Base-by-base conservation (phyloP, 2,113 vertebrate genomes). In the Campylomormyrus numenius region DNA sequence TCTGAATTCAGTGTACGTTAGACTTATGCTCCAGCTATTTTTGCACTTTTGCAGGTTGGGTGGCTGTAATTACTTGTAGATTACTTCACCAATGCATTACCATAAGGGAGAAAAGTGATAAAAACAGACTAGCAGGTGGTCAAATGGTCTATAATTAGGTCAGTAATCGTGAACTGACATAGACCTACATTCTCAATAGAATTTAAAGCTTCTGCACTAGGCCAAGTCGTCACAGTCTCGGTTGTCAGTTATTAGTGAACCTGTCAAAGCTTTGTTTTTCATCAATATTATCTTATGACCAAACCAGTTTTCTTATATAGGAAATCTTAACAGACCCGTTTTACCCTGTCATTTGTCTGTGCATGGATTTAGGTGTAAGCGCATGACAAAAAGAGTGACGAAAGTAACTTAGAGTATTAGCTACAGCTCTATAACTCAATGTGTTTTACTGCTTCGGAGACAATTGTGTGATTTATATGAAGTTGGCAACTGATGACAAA, bases 131-230 rank as follows among this genome's bases (percentile, higher is more conserved):
- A 56, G 90, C 89, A 90, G 90, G 91, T 92, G 92, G 92, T 90
- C 88, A 87, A 39, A 31, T 84, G 89, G 58, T 89, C 88, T 91
- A 88, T 92, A 92, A 92, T 91, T 91, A 91, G 39, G 66, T 89
- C 89, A 56, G 56, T 92, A 89, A 91, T 91, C 62, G 50, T 85
- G 58, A 90, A 66, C 24, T 56, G 86, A 35, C 86, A 91, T 84
- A 74, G 90, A 90, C 56, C n/a, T 85, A 17, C 45, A 35, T 89
- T 89, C 27, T 46, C 46, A 42, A 35, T 21, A 88, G 66, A 9
- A 11, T 85, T 10, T 42, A 50, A 56, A 66, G 50, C 50, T 85
- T 42, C 48, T 89, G 45, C 80, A 35, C n/a, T 62, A 35, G 4
- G n/a, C 39, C 56, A 48, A 21, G 27, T 46, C n/a, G 15, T 49